Base-by-base conservation (phyloP, 2,888 invertebrate species). In the Taphrorychus bicolor region DNA sequence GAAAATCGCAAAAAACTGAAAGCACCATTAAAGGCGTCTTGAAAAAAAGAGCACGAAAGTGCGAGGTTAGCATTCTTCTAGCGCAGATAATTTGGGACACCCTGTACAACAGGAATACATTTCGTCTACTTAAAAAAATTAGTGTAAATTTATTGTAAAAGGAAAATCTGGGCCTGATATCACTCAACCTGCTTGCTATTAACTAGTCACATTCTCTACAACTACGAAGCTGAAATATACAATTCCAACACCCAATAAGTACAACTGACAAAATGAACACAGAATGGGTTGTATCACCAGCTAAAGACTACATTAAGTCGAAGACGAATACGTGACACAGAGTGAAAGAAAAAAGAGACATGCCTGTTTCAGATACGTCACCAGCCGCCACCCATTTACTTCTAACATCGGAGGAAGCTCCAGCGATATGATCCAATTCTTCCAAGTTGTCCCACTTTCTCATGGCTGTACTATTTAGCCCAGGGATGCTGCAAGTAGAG, bases 331-430 rank as follows among this genome's bases (percentile, higher is more conserved):
- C 32, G 3, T 32, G 7, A 32, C 32, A 11, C 7, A 32, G 9
- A 32, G 32, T 9, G 32, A 32, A 32, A 32, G 32, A 32, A 70
- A 56, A 69, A 68, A 62, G 68, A 70, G 74, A 82, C 82, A 79
- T 82, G 82, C 82, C 82, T 82, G 81, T 72, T 71, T 81, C 80
- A 71, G 78, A 79, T 72, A 71, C 51, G 66, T 80, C 80, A 73
- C 80, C 82, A 75, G 78, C 68, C 32, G 11, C 32, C 71, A 79
- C 76, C 81, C 80, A 79, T 73, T 74, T 75, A 72, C 71, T 73
- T 53, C 70, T 71, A 66, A 71, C 71, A 65, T 73, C 74, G 60
- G 52, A 57, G 24, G 78, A 78, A 58, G 61, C 63, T 42, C 76
- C 64, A 59, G 78, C 78, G 65, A 77, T 72, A 21, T 75, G 75